Evolutionary conservation across 2,113 vertebrate genomes (phyloP).

Genomic region (Leptocoma aspasia): DNA sequence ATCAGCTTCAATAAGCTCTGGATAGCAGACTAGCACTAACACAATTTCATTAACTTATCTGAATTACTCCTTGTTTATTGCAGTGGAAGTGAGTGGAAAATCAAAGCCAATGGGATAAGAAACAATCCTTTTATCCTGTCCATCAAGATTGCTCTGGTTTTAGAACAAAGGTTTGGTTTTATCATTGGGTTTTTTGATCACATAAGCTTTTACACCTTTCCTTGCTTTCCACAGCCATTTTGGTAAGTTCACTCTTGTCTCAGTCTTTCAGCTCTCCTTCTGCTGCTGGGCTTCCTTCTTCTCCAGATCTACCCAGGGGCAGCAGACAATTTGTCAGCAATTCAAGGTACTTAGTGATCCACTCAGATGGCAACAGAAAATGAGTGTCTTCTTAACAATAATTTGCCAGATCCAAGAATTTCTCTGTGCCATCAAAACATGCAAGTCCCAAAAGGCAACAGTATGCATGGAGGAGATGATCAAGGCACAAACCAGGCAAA

Average conservation of each 20-base stretch:
- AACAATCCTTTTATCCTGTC: neutral
- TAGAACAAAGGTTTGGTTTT: neutral
- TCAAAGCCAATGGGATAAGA: neutral
- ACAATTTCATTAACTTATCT: neutral
- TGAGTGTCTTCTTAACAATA: neutral
- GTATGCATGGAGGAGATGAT: fast-evolving
- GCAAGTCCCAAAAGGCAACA: neutral
- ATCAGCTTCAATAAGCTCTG: neutral
- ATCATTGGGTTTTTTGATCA: neutral
- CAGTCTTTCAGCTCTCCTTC: neutral
- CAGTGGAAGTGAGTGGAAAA: neutral
- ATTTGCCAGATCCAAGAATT: neutral
- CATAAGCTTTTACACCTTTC: neutral
- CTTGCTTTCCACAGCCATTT: neutral
- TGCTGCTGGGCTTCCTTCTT: neutral
- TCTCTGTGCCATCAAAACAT: neutral
- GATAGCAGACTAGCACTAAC: neutral
- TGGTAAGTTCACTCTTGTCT: neutral
- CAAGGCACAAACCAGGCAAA: neutral
- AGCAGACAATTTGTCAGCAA: neutral
- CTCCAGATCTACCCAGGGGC: neutral
- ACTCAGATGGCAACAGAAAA: neutral
- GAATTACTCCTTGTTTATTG: neutral
- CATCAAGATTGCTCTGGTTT: neutral
- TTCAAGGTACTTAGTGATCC: neutral